Evolutionary conservation across 2,888 invertebrate species (phyloP).

Genomic region (Callyntrura guangdongensis): DNA sequence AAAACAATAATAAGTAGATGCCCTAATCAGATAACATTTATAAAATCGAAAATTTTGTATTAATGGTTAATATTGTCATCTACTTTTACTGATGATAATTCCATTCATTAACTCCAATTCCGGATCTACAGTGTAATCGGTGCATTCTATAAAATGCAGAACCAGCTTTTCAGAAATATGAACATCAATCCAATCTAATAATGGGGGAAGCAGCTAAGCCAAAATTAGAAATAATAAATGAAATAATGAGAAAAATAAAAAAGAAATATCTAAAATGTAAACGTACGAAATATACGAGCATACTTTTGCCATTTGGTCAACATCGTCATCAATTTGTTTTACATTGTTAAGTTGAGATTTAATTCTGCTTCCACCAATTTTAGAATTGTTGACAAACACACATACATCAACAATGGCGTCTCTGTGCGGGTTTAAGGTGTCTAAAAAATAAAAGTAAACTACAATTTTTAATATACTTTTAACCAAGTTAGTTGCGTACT

Average conservation of each 20-base stretch:
- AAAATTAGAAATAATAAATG: constrained; percentile 36
- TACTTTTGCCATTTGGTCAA: constrained; percentile 83
- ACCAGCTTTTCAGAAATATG: constrained; percentile 80
- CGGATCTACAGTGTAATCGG: constrained; percentile 81
- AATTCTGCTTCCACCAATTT: constrained; percentile 83
- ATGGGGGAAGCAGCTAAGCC: constrained; percentile 80
- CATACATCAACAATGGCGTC: constrained; percentile 82
- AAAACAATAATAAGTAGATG: neutral
- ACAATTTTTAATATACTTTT: neutral
- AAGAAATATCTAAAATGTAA: neutral
- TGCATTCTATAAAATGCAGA: constrained; percentile 80
- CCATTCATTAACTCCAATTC: constrained; percentile 83
- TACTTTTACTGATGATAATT: constrained; percentile 82
- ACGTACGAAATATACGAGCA: too few species aligned
- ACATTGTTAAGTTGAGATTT: constrained; percentile 81
- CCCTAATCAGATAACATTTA: neutral
- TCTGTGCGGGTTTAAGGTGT: constrained; percentile 79
- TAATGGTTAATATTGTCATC: too few species aligned
- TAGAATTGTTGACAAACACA: constrained; percentile 79
- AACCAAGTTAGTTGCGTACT: too few species aligned
- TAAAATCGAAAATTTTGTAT: too few species aligned
- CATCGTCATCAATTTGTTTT: constrained; percentile 77
- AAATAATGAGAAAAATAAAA: constrained; percentile 12
- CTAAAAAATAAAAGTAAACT: constrained; percentile 59
- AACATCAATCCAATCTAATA: constrained; percentile 81